Evolutionary conservation across 2,113 vertebrate genomes (phyloP), one percentile per base, ranked within the genome.

Genomic region (Silurus asotus): DNA sequence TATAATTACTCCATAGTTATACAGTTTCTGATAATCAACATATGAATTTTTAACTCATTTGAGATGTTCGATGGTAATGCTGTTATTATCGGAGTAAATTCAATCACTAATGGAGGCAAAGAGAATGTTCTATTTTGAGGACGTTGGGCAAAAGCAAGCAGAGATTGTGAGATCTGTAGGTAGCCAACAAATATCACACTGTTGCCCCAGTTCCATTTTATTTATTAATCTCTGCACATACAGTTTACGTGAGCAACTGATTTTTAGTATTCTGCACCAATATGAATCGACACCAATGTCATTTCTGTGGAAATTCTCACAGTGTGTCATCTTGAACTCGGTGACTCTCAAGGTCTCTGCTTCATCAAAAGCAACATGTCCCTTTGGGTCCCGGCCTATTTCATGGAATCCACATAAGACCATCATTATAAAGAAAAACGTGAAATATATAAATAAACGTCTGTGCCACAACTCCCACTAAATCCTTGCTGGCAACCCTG

Each of bases 401-500:
- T 77, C 51, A 17, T n/a, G 51, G 15, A 77, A 56, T 56, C 74
- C 74, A 56, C 23, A 14, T 56, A 77, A 77, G 51, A 56, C 23
- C 74, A 25, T 77, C 56, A 28, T 55, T 77, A 77, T 25, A 25
- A 25, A 77, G 23, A 64, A 61, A 37, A 72, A 4, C 28, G 48
- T 89, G 81, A 37, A 82, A 84, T 67, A 77, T 78, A 82, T 64
- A 86, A 78, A 88, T 56, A 81, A 62, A 20, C 72, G 86, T 48
- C 25, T 55, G 23, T 72, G 64, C 77, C 72, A 70, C 64, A 61
- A 81, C 55, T 72, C 81, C 28, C 19, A 6, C 55, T 81, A 37
- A 85, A 86, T 86, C 77, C 84, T 80, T 56, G 56, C 64, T 81
- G 84, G 84, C 77, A 86, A 77, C 65, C 64, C 74, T 83, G 64